These are phyloP conservation scores for Pseudomyrmex sp. DNA, from an alignment of 1,140 invertebrate species.

Conservation along the genomic window DNA sequence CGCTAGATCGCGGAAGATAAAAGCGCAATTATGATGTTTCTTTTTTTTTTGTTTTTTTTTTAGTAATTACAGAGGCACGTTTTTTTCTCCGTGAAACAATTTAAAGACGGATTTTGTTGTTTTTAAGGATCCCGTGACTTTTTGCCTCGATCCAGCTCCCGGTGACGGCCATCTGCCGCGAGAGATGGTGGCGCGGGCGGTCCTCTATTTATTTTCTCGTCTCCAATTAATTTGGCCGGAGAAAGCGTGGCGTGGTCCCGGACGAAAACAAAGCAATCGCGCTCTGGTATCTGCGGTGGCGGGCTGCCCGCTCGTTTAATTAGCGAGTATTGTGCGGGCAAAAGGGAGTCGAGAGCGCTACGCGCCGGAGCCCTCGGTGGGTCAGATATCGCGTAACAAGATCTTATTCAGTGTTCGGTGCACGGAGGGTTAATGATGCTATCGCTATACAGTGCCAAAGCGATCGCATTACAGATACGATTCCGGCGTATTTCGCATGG, in stretches of 20 bases:
- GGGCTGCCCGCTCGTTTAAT: conserved; percentile 82
- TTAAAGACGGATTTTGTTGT: background rate
- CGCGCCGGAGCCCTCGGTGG: conserved; percentile 56
- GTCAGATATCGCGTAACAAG: conserved; percentile 83
- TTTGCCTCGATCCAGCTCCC: background rate
- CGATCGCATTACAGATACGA: conserved; percentile 84
- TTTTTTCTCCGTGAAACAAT: background rate
- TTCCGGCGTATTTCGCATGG: conserved; percentile 73
- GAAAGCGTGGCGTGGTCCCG: conserved; percentile 78
- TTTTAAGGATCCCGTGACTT: conserved; percentile 20
- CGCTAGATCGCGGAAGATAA: background rate
- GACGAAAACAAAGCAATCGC: conserved; percentile 85
- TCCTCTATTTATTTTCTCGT: conserved; percentile 78
- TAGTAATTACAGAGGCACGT: background rate
- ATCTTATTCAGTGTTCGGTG: conserved; percentile 83
- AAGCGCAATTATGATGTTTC: background rate
- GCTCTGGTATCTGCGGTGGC: conserved; percentile 82
- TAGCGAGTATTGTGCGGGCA: conserved; percentile 83
- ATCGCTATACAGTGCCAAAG: conserved; percentile 85
- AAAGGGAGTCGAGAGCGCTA: conserved; percentile 55
- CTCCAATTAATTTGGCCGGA: conserved; percentile 83
- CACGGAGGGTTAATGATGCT: conserved; percentile 84
- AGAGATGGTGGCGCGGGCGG: conserved; percentile 57
- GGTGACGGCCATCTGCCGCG: conserved; percentile 33
- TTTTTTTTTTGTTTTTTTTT: background rate